Base-by-base conservation (phyloP, 2,113 vertebrate species). In the Natator depressus region DNA sequence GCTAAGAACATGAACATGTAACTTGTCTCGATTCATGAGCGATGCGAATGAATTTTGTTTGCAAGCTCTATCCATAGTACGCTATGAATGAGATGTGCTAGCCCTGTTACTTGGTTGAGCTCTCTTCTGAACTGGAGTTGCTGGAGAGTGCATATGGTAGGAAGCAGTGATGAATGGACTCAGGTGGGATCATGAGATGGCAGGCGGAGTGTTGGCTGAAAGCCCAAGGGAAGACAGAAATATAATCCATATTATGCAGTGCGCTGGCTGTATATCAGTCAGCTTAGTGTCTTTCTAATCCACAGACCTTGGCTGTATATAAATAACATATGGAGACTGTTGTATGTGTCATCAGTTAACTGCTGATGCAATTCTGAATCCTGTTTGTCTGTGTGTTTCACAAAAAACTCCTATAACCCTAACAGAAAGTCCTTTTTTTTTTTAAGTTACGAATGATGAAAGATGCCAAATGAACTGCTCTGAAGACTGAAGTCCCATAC, bases 401-500 rank as follows among this genome's bases (percentile, higher is more conserved):
- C 3, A 78, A 47, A 78, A 47, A 47, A 25, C n/a, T n/a, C 31
- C 65, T 19, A 35, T n/a, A 9, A n/a, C 75, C 11, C 42, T 12
- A 8, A 42, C 0, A 86, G 4, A 88, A 10, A 88, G 1, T 0
- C 72, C 10, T 14, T n/a, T 10, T 50, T 31, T 17, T 5, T 31
- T 50, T 42, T 5, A 4, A 6, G 5, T 42, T 89, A 90, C 82
- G 10, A 35, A 42, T 8, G 2, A 5, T 72, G 49, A 85, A 93
- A 88, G 53, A 84, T 57, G 38, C 38, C 54, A 57, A 4, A 25
- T 1, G 16, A 25, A 1, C 46, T 91, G 53, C 80, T 82, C 80
- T 46, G 72, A 53, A 89, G 49, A 86, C 22, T 50, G 88, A 82
- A 92, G 84, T 14, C 50, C 46, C 24, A 14, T 47, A 7, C 6